Evolutionary conservation across 2,113 vertebrate species (phyloP).

Genomic region (Tor tambroides): DNA sequence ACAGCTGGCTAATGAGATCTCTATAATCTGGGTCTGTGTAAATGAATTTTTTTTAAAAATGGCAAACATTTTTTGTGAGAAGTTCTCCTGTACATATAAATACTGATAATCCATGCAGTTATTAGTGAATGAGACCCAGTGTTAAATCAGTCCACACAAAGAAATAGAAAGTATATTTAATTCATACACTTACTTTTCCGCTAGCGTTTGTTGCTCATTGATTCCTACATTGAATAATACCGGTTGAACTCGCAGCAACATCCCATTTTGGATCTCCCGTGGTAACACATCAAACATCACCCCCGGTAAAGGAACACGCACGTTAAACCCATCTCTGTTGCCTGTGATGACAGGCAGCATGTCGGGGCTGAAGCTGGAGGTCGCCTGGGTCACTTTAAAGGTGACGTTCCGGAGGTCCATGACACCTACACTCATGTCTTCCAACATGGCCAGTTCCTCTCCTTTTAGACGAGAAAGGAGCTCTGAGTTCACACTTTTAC

Average conservation of each 20-base stretch:
- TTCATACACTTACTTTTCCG: conserved; percentile 86
- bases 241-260: conserved; percentile 96
- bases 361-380: conserved; percentile 84
- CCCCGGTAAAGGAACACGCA: conserved; percentile 90
- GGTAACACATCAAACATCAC: conserved; percentile 91
- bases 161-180: background rate
- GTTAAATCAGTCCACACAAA: background rate
- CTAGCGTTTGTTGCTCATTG: conserved; percentile 97
- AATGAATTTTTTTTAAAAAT: background rate
- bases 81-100: too few relatives aligned
- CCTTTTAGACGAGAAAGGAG: conserved; percentile 71
- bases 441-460: conserved; percentile 96
- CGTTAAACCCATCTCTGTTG: conserved; percentile 95
- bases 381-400: conserved; percentile 97
- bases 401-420: conserved; percentile 98
- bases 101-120: too few relatives aligned
- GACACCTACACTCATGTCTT: conserved; percentile 96
- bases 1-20: background rate
- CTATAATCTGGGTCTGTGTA: background rate
- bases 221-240: conserved; percentile 97
- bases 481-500: too few relatives aligned
- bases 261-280: conserved; percentile 95
- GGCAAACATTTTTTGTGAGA: background rate
- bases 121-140: too few relatives aligned
- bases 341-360: conserved; percentile 98